Evolutionary conservation across 2,797 vertebrate species (phyloP).

Genomic region (Zenarchopterus dispar): DNA sequence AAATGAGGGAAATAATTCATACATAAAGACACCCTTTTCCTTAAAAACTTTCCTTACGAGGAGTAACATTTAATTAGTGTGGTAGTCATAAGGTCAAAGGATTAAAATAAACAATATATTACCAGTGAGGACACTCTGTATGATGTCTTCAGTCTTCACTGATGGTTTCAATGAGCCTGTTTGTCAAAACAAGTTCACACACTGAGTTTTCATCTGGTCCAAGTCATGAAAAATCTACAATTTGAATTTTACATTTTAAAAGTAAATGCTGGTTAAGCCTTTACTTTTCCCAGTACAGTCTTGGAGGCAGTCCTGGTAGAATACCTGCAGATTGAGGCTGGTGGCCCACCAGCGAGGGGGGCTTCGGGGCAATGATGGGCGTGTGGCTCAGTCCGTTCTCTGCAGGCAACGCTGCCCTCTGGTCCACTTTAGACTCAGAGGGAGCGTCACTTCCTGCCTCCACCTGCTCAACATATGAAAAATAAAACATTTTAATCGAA

Average conservation of each 20-base stretch:
- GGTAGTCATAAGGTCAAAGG: too few relatives aligned
- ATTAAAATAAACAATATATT: conserved; percentile 25
- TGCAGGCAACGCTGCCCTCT: conserved; percentile 82
- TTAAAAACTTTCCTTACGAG: too few relatives aligned
- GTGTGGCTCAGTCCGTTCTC: conserved; percentile 93
- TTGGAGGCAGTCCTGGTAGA: too few relatives aligned
- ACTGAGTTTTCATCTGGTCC: background rate
- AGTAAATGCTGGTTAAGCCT: too few relatives aligned
- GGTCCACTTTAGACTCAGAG: conserved; percentile 86
- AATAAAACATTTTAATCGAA: background rate
- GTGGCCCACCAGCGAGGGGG: conserved; percentile 86
- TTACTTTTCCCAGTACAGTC: too few relatives aligned
- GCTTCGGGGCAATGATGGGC: conserved; percentile 87
- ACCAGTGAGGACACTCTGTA: conserved; percentile 96
- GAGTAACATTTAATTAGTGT: too few relatives aligned
- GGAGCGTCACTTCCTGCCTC: conserved; percentile 87
- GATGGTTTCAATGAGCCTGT: conserved; percentile 90
- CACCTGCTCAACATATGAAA: conserved; percentile 75
- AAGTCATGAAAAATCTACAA: background rate
- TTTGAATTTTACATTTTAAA: too few relatives aligned
- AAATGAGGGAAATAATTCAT: too few relatives aligned
- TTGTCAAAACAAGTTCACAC: conserved; percentile 7
- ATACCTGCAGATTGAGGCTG: conserved; percentile 91
- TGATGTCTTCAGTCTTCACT: conserved; percentile 93
- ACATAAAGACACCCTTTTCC: too few relatives aligned